phyloP scores from a whole-genome alignment of 2,888 invertebrate genomes.

The Caenorhabditis sp. region DNA sequence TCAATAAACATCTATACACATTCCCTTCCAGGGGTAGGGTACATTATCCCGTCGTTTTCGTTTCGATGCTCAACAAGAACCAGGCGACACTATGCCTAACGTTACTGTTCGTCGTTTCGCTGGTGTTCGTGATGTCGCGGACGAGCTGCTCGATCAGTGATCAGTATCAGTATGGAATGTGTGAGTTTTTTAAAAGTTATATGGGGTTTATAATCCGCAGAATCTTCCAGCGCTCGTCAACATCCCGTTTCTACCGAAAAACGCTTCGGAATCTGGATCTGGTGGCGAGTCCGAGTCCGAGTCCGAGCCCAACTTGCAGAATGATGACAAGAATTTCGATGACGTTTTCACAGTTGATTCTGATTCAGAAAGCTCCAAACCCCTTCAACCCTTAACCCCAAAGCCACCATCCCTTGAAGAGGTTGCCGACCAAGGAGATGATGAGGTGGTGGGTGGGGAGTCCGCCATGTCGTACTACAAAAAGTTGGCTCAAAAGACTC shows the following conservation, averaged over 20 bases:
- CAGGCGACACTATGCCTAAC: slow-evolving; percentile 34
- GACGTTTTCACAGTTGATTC: not conserved
- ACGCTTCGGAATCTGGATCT: not conserved
- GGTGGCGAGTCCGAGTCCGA: not conserved
- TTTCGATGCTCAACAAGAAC: slow-evolving; percentile 31
- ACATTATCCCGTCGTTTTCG: not conserved
- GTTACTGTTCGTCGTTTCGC: slow-evolving; percentile 16
- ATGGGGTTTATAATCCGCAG: not conserved
- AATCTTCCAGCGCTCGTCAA: slow-evolving; percentile 48
- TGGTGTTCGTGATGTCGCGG: slow-evolving; percentile 25
- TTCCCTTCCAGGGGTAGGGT: no score
- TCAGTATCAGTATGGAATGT: slow-evolving; percentile 37
- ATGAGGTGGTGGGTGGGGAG: slow-evolving; percentile 37
- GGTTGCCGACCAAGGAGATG: slow-evolving; percentile 37
- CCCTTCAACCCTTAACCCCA: not conserved
- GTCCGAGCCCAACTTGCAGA: not conserved
- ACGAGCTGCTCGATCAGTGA: slow-evolving; percentile 15
- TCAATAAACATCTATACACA: no score
- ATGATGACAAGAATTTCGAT: not conserved
- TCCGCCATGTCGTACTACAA: slow-evolving; percentile 34
- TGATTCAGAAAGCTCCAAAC: not conserved
- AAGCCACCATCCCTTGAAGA: slow-evolving; percentile 13
- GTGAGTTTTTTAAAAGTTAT: slow-evolving; percentile 23
- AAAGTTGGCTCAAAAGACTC: slow-evolving; percentile 14
- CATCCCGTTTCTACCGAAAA: no score